Conservation (phyloP, 2,888 invertebrate species). For the Cybosia mesomella region DNA sequence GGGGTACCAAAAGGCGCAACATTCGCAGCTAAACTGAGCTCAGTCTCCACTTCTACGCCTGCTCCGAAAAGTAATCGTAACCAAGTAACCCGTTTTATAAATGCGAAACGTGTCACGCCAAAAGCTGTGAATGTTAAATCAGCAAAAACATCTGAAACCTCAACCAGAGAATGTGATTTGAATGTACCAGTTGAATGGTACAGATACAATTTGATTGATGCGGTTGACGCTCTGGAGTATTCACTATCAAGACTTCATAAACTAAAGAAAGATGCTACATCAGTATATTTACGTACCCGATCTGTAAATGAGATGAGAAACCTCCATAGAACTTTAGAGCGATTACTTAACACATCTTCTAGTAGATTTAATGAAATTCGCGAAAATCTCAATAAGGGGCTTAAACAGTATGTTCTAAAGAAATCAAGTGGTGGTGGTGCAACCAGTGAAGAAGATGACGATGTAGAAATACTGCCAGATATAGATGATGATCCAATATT, state of each 20-base stretch:
- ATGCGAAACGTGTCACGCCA: constrained; percentile 39
- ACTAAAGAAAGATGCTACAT: constrained; percentile 81
- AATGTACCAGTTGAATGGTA: constrained; percentile 86
- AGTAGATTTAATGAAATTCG: constrained; percentile 85
- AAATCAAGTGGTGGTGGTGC: constrained; percentile 55
- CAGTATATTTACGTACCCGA: constrained; percentile 78
- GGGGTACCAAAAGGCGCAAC: constrained; percentile 67
- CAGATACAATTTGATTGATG: constrained; percentile 86
- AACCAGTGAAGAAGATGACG: constrained; percentile 68
- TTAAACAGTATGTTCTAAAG: constrained; percentile 81
- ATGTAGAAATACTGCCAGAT: constrained; percentile 77
- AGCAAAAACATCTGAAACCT: constrained; percentile 36
- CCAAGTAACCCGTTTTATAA: constrained; percentile 29
- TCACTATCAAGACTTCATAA: constrained; percentile 83
- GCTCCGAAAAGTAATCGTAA: constrained; percentile 39
- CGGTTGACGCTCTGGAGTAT: constrained; percentile 86
- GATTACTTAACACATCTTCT: constrained; percentile 84
- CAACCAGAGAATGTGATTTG: constrained; percentile 66
- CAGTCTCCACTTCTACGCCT: constrained; percentile 54
- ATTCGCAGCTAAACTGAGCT: constrained; percentile 76
- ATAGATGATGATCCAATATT: constrained; percentile 80
- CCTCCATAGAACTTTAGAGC: constrained; percentile 85
- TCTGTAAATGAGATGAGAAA: constrained; percentile 82
- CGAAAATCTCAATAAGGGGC: constrained; percentile 85
- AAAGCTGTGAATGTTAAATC: constrained; percentile 41